phyloP scores from a whole-genome alignment of 2,888 invertebrate species.

The Parnassius smintheus region DNA sequence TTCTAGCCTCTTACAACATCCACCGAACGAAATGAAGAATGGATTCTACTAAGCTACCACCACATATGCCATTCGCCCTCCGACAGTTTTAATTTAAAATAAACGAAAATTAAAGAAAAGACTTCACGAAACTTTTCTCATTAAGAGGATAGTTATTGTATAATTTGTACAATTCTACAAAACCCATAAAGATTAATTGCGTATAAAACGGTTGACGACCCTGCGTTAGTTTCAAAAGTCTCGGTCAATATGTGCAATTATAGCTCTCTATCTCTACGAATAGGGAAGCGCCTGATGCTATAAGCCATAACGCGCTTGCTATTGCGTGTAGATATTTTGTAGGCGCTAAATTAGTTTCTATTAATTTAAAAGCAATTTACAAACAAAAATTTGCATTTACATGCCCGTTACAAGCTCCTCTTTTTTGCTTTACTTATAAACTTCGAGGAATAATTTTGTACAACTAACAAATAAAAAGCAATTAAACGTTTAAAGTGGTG shows the following conservation, averaged over 20 bases:
- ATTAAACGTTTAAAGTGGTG: conserved; percentile 34
- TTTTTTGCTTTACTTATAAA: background rate
- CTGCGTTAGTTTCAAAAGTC: conserved; percentile 23
- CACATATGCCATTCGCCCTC: too few species aligned
- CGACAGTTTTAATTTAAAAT: too few species aligned
- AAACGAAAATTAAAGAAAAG: too few species aligned
- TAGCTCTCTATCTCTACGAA: conserved; percentile 24
- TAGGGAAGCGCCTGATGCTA: conserved; percentile 34
- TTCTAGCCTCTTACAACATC: too few species aligned
- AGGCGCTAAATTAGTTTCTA: conserved; percentile 6
- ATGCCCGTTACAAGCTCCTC: too few species aligned
- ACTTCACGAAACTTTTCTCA: conserved; percentile 1
- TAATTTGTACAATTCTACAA: conserved; percentile 18
- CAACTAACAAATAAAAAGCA: conserved; percentile 28
- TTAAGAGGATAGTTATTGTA: conserved; percentile 7
- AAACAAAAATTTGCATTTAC: too few species aligned
- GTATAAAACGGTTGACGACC: conserved; percentile 24
- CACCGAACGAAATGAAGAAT: too few species aligned
- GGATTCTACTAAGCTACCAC: too few species aligned
- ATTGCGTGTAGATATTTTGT: conserved; percentile 12
- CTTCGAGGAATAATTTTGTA: background rate
- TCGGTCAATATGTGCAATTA: conserved; percentile 35
- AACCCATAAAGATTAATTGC: conserved; percentile 20
- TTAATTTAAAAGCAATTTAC: too few species aligned
- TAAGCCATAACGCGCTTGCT: conserved; percentile 28